A percentile compares a stretch with the other conserved stretches of the same genome.
Evolutionary conservation across 2,888 invertebrate genomes (phyloP).

Genomic region (Clistopyga incitator): DNA sequence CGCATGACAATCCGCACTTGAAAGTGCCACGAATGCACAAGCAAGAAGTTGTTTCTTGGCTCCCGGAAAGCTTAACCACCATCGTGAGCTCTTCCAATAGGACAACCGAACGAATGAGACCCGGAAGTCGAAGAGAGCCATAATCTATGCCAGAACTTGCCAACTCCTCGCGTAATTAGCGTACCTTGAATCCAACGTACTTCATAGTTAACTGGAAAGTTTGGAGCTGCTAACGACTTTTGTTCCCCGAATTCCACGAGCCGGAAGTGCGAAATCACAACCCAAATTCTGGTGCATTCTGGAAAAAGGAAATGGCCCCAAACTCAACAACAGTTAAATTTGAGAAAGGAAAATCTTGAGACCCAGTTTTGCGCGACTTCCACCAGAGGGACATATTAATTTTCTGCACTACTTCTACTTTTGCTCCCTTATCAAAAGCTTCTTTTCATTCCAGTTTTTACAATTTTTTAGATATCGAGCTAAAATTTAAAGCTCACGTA

Average conservation of each 20-base stretch:
- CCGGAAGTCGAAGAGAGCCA: background rate
- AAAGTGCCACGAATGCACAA: conserved; percentile 3
- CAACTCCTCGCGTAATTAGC: background rate
- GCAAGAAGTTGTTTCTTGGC: conserved; percentile 23
- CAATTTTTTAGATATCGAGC: too few relatives aligned
- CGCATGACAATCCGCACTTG: background rate
- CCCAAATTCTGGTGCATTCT: background rate
- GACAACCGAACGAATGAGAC: background rate
- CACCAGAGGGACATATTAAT: too few relatives aligned
- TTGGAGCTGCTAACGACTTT: background rate
- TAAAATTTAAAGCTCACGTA: too few relatives aligned
- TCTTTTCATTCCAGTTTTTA: too few relatives aligned
- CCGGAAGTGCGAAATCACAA: background rate
- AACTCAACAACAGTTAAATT: too few relatives aligned
- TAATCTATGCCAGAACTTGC: conserved; percentile 1
- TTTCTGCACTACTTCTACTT: too few relatives aligned
- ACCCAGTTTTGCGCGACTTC: too few relatives aligned
- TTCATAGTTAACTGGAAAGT: background rate
- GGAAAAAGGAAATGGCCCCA: background rate
- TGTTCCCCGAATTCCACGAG: background rate
- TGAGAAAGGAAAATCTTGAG: too few relatives aligned
- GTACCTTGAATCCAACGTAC: background rate
- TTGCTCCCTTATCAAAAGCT: too few relatives aligned
- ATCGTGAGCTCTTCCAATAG: background rate
- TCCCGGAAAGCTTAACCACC: conserved; percentile 7